Conservation (phyloP, 2,113 vertebrate species). For the Cisticola juncidis region DNA sequence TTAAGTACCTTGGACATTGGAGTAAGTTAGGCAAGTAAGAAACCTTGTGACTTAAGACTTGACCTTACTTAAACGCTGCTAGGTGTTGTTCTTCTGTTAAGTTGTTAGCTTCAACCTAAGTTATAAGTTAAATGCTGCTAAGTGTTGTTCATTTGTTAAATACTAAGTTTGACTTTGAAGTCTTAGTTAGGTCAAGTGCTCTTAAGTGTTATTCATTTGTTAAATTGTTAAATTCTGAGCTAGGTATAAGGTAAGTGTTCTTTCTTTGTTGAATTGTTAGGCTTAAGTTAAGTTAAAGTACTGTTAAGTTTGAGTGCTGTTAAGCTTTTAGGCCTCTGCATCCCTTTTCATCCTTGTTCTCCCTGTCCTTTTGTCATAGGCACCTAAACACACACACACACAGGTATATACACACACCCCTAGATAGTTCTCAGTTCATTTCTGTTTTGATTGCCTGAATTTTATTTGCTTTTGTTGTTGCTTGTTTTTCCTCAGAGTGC, state of each 20-base stretch:
- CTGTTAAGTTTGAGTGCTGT: neutral
- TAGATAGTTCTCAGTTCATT: neutral
- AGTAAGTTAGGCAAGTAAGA: neutral
- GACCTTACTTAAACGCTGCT: neutral
- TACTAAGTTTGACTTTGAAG: neutral
- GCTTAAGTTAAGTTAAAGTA: neutral
- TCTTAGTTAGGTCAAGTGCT: neutral
- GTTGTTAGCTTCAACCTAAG: neutral
- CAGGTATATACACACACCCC: neutral
- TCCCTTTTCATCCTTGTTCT: neutral
- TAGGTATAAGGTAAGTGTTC: no score
- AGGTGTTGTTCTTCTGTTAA: neutral
- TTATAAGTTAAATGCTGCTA: neutral
- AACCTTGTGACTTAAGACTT: neutral
- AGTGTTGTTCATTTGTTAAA: neutral
- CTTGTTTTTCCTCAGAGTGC: neutral
- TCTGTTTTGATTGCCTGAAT: neutral
- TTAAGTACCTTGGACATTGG: neutral
- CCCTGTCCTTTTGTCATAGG: neutral
- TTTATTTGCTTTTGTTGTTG: neutral
- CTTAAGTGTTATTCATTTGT: accelerated
- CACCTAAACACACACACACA: neutral
- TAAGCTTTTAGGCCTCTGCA: neutral
- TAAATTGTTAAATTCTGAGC: neutral
- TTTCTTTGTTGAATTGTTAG: neutral